phyloP scores from a whole-genome alignment of 2,113 vertebrate species.

The Paedocypris sp. region DNA sequence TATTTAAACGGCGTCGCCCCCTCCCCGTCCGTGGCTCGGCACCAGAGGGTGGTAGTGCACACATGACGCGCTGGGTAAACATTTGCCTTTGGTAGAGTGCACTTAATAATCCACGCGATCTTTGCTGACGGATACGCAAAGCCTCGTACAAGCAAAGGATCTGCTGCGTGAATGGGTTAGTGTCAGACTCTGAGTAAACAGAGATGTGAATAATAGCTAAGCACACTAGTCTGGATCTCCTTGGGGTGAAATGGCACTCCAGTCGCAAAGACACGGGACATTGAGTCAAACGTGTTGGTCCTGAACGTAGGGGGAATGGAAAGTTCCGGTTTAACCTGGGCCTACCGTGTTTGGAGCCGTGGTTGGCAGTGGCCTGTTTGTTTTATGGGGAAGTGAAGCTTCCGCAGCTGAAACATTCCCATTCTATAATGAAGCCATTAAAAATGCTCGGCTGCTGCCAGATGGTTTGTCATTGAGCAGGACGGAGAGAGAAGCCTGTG shows the following conservation, averaged over 20 bases:
- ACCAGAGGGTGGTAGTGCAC: neutral
- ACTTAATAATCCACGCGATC: constrained; percentile 6
- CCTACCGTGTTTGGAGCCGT: constrained; percentile 28
- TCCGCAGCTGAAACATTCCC: constrained; percentile 34
- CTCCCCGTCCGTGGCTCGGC: neutral
- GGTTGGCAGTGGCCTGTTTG: constrained; percentile 16
- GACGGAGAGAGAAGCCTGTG: constrained; percentile 11
- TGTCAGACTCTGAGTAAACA: constrained; percentile 28
- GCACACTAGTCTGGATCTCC: too few species aligned
- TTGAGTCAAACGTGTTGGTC: too few species aligned
- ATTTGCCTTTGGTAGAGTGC: constrained; percentile 25
- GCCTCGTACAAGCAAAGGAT: neutral
- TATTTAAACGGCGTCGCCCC: neutral
- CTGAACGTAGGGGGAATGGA: too few species aligned
- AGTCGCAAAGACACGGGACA: too few species aligned
- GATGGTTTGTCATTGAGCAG: constrained; percentile 53
- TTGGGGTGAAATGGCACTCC: too few species aligned
- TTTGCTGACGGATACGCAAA: constrained; percentile 1
- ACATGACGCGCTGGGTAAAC: constrained; percentile 23
- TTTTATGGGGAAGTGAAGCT: constrained; percentile 27
- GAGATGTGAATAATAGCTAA: constrained; percentile 25
- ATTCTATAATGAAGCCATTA: constrained; percentile 55
- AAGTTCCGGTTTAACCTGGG: constrained; percentile 25
- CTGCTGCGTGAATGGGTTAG: constrained; percentile 17
- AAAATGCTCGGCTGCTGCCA: constrained; percentile 57